These are phyloP conservation scores for Rotaria magnacalcarata DNA, from an alignment of 2,888 invertebrate species.

Conservation along the genomic window DNA sequence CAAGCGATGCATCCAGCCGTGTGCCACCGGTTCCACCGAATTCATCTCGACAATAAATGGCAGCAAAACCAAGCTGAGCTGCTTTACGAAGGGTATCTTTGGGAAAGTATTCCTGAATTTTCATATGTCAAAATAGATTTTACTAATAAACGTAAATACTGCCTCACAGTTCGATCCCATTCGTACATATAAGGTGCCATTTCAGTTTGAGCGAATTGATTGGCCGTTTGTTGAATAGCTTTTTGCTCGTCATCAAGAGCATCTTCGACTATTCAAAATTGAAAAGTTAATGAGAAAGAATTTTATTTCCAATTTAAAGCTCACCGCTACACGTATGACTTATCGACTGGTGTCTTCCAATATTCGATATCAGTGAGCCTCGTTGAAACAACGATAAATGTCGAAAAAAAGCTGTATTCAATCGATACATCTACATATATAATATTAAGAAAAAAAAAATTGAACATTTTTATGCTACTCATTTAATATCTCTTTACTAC, in stretches of 20 bases:
- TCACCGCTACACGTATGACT: background rate
- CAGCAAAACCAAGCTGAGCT: conserved; percentile 64
- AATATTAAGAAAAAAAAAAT: background rate
- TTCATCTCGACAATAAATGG: conserved; percentile 62
- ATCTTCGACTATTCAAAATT: conserved; percentile 54
- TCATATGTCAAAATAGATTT: background rate
- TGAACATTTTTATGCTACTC: background rate
- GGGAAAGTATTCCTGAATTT: conserved; percentile 61
- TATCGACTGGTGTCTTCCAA: background rate
- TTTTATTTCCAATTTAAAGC: background rate
- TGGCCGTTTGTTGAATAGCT: conserved; percentile 62
- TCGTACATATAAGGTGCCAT: conserved; percentile 63
- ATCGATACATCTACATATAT: background rate
- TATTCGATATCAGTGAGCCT: background rate
- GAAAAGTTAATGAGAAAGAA: too few relatives aligned
- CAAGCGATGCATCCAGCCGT: conserved; percentile 63
- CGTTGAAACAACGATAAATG: conserved; percentile 5
- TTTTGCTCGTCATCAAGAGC: conserved; percentile 62
- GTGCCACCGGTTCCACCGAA: conserved; percentile 63
- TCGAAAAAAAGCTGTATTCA: background rate
- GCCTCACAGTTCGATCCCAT: conserved; percentile 63
- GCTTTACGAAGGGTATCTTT: conserved; percentile 62
- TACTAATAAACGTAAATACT: background rate
- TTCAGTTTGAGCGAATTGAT: conserved; percentile 63
- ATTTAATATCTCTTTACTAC: background rate